Evolutionary conservation across 2,797 vertebrate species (phyloP).

Genomic region (Manis pentadactyla): DNA sequence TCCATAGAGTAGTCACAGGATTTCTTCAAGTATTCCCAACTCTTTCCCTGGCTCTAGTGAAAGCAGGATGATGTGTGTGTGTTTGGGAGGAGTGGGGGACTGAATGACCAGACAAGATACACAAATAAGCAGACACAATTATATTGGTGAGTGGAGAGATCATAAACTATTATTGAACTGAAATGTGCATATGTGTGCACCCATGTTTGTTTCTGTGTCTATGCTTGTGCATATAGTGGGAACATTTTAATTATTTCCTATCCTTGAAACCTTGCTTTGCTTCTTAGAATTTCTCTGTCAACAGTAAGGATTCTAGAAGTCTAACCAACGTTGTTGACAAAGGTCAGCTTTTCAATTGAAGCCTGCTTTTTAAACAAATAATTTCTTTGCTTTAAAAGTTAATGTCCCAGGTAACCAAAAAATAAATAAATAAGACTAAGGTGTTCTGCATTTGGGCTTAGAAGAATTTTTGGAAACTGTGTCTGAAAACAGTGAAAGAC

Average conservation of each 20-base stretch:
- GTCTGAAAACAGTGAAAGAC: conserved; percentile 86
- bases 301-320: conserved; percentile 69
- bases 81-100: neutral
- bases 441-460: conserved; percentile 86
- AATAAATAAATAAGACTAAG: conserved; percentile 86
- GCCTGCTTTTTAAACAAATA: conserved; percentile 77
- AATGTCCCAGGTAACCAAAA: conserved; percentile 81
- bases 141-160: conserved; percentile 35
- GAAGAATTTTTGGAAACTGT: conserved; percentile 86
- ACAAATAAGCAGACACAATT: conserved; percentile 22
- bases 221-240: neutral
- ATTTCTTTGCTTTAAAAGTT: conserved; percentile 85
- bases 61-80: neutral
- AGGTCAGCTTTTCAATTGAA: conserved; percentile 81
- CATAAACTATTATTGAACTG: neutral
- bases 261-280: conserved; percentile 68
- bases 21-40: neutral
- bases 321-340: conserved; percentile 77
- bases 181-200: neutral
- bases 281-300: conserved; percentile 79
- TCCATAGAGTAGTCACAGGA: neutral
- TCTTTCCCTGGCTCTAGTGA: conserved; percentile 25
- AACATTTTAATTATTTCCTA: conserved; percentile 69
- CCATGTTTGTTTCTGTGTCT: neutral
- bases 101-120: conserved; percentile 65